Percentiles rank a stretch among this genome's conserved stretches.
Evolutionary conservation across 2,797 vertebrate species (phyloP).

Genomic region (Acomys russatus): DNA sequence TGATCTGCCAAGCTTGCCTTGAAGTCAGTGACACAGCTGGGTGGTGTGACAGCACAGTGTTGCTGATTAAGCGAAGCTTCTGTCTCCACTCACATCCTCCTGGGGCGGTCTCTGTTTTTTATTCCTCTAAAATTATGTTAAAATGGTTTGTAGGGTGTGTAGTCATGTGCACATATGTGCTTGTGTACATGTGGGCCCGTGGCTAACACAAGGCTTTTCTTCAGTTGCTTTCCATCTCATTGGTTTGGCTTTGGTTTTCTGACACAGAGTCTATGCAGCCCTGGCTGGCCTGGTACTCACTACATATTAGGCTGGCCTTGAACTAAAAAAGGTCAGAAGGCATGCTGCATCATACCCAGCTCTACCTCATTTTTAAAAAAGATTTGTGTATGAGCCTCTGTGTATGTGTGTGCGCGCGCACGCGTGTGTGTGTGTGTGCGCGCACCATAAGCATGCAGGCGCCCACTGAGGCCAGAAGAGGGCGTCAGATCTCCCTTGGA

Average conservation of each 20-base stretch:
- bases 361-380: background rate
- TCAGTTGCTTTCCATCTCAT: background rate
- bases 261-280: background rate
- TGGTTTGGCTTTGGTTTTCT: background rate
- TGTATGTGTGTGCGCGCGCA: too few species aligned
- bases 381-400: too few species aligned
- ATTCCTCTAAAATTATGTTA: conserved; percentile 2
- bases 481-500: background rate
- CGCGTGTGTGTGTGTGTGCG: too few species aligned
- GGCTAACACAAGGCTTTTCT: background rate
- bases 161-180: background rate
- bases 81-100: background rate
- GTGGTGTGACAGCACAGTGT: background rate
- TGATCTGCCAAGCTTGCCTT: background rate
- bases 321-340: background rate
- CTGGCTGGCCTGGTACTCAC: background rate
- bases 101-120: conserved; percentile 31
- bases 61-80: background rate
- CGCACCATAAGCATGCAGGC: background rate
- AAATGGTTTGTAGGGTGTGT: background rate
- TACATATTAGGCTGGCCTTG: background rate
- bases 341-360: too few species aligned
- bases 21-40: background rate
- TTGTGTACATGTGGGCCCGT: too few species aligned
- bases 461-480: background rate